Base-by-base conservation (phyloP, 1,140 invertebrate species). In the Ips nitidus region DNA sequence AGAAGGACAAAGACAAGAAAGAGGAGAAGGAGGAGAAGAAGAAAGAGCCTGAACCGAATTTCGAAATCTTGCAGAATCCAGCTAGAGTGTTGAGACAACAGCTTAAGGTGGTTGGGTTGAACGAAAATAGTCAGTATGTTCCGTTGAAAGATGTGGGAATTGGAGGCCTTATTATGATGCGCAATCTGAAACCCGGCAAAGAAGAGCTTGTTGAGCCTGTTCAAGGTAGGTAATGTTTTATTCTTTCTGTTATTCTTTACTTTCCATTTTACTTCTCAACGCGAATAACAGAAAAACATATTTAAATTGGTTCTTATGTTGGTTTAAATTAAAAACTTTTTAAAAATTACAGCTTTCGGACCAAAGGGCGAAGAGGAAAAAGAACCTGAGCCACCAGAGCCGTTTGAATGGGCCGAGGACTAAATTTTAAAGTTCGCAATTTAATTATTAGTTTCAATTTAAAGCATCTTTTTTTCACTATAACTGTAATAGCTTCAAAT, bases 161-260 rank as follows among this genome's bases (percentile, higher is more conserved):
- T 77, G 97, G 98, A 41, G 98, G 98, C 36, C 98, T 99, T 74
- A 91, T 98, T 39, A 95, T 99, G 85, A 87, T 99, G 71, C 89
- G 95, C 77, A 91, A 93, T 78, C 86, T 87, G 56, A 91, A 92
- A 65, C 88, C 90, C 7, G 88, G 87, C 1, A 93, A 95, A 78
- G 89, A 92, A 73, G 92, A 96, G 71, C 86, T 98, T 38, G 96
- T 99, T 1, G 96, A 98, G 81, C 93, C 95, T 7, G 94, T 98
- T 6, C 92, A 92, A 45, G 79, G 78, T 78, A 71, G 62, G 71
- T 71, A 8, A 7, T n/a, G 40, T 8, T 59, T 59, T 59, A 41
- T 40, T 59, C 6, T 59, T 40, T 2, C n/a, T 2, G 3, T 59
- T 59, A 59, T 3, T 6, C 37, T n/a, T 55, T 5, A 55, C 5